Evolutionary conservation across 2,797 vertebrate genomes (phyloP).

Genomic region (Falco naumanni): DNA sequence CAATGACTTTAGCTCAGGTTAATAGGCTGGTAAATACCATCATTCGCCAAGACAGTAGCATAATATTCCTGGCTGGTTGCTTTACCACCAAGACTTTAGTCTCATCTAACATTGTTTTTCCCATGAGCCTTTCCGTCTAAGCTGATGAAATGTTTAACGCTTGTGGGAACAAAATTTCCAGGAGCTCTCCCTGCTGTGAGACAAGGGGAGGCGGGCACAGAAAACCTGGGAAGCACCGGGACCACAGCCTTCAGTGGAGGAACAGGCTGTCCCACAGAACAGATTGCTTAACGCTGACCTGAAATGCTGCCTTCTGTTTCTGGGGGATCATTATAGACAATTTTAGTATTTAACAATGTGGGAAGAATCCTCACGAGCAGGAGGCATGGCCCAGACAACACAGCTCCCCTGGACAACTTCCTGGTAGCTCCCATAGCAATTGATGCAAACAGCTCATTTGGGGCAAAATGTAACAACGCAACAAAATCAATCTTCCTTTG

Average conservation of each 20-base stretch:
- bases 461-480: neutral
- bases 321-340: neutral
- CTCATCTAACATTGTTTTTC: neutral
- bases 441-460: neutral
- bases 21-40: neutral
- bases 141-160: neutral
- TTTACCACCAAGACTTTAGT: neutral
- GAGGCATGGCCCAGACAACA: rapidly evolving
- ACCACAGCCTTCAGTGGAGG: neutral
- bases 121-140: neutral
- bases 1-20: neutral
- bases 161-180: neutral
- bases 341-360: neutral
- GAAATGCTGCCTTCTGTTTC: neutral
- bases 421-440: neutral
- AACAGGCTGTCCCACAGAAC: neutral
- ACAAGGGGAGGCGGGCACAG: neutral
- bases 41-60: neutral
- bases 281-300: neutral
- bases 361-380: neutral
- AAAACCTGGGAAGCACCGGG: rapidly evolving
- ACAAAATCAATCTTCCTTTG: neutral
- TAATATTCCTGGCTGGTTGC: neutral
- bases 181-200: rapidly evolving
- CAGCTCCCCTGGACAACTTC: neutral